Percentiles rank a stretch among this genome's conserved stretches.
phyloP scores from a whole-genome alignment of 2,113 vertebrate species.

The Trematomus loennbergii region DNA sequence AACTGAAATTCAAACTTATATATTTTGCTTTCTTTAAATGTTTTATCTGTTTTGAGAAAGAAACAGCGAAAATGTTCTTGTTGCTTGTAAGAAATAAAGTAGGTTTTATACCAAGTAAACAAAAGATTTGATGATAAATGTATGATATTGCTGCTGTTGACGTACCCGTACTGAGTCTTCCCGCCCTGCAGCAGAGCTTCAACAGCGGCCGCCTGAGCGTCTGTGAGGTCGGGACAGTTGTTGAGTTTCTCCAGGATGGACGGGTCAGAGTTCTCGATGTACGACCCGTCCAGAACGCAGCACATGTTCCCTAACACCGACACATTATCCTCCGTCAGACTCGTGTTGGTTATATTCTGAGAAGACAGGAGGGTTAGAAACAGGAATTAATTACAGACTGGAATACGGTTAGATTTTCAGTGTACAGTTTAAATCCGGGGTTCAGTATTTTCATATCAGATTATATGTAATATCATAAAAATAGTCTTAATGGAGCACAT shows the following conservation, averaged over 20 bases:
- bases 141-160: not conserved
- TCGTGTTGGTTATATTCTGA: constrained; percentile 73
- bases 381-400: not conserved
- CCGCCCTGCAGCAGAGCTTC: constrained; percentile 65
- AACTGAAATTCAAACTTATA: not conserved
- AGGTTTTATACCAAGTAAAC: too few species aligned
- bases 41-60: not conserved
- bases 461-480: too few species aligned
- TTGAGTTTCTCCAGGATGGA: constrained; percentile 79
- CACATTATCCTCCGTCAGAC: constrained; percentile 62
- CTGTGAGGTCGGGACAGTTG: constrained; percentile 61
- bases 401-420: not conserved
- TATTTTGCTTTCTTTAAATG: not conserved
- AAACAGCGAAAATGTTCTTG: not conserved
- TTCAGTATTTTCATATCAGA: too few species aligned
- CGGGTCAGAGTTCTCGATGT: constrained; percentile 75
- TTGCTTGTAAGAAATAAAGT: not conserved
- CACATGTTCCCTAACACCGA: constrained; percentile 81
- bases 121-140: not conserved
- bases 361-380: not conserved
- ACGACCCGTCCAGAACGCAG: constrained; percentile 68
- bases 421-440: too few species aligned
- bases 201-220: constrained; percentile 53
- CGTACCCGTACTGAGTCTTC: constrained; percentile 75
- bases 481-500: too few species aligned